Evolutionary conservation across 2,888 invertebrate species (phyloP).

Genomic region (Lepidonotus clava): DNA sequence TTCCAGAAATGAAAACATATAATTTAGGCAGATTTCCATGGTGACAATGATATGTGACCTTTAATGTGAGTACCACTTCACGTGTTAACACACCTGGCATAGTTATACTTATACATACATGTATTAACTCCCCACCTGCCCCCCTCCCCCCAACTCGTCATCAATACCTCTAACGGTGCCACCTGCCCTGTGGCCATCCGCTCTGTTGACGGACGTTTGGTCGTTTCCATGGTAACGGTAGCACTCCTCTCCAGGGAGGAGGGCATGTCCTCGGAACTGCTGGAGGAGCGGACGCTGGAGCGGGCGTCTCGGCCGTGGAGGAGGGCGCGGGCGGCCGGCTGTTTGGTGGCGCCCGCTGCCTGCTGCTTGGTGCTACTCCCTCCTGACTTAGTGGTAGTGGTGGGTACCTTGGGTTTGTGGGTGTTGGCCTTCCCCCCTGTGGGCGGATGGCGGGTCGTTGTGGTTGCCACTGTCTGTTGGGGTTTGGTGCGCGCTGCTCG

Average conservation of each 20-base stretch:
- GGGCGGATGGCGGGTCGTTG: background rate
- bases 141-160: too few species aligned
- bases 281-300: background rate
- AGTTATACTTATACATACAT: too few species aligned
- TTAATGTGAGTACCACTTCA: too few species aligned
- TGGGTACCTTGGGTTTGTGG: background rate
- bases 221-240: constrained; percentile 8
- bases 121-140: too few species aligned
- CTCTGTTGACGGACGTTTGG: background rate
- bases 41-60: too few species aligned
- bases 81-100: too few species aligned
- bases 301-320: background rate
- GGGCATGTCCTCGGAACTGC: background rate
- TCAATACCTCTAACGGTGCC: background rate
- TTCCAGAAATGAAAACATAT: too few species aligned
- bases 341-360: background rate
- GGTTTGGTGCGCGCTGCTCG: background rate
- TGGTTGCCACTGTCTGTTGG: background rate
- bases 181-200: background rate
- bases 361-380: background rate
- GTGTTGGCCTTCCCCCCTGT: background rate
- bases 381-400: background rate
- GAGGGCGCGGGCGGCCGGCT: background rate
- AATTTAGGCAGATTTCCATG: too few species aligned
- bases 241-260: background rate